Percentiles rank a stretch among this genome's conserved stretches.
phyloP scores from a whole-genome alignment of 2,888 invertebrate genomes.

The Platerodrilus igneus region DNA sequence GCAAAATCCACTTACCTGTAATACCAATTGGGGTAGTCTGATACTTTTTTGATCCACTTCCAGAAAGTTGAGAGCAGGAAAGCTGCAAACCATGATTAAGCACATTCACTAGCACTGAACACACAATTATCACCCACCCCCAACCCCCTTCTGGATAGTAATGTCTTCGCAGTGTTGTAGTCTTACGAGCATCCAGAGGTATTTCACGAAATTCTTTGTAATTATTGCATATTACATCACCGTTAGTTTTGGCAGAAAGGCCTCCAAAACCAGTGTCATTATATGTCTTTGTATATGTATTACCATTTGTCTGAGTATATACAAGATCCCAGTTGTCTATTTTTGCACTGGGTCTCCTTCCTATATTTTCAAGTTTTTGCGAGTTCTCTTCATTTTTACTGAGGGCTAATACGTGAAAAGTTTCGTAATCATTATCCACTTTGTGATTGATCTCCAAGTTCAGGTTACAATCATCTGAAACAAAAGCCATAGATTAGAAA shows the following conservation, averaged over 20 bases:
- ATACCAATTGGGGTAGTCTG: conserved; percentile 59
- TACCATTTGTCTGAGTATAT: conserved; percentile 37
- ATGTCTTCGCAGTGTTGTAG: conserved; percentile 56
- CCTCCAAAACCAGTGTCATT: conserved; percentile 13
- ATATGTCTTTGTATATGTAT: conserved; percentile 16
- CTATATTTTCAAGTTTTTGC: conserved; percentile 20
- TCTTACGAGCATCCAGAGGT: conserved; percentile 44
- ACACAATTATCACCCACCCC: conserved; percentile 77
- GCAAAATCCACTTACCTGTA: conserved; percentile 55
- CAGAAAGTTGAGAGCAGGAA: conserved; percentile 56
- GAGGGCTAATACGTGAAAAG: conserved; percentile 42
- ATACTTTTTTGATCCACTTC: conserved; percentile 57
- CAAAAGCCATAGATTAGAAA: no score
- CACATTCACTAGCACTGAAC: conserved; percentile 67
- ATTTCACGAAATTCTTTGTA: conserved; percentile 37
- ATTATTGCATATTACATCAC: conserved; percentile 26
- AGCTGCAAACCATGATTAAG: conserved; percentile 73
- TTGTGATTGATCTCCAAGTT: no score
- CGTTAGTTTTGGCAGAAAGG: conserved; percentile 18
- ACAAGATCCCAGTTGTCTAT: conserved; percentile 46
- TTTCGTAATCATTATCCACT: no score
- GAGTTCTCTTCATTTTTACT: conserved; percentile 39
- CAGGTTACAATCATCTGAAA: no score
- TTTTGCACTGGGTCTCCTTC: conserved; percentile 40
- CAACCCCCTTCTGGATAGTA: conserved; percentile 86